phyloP scores from a whole-genome alignment of 2,888 invertebrate genomes.

The Ichneumoninae sp. region DNA sequence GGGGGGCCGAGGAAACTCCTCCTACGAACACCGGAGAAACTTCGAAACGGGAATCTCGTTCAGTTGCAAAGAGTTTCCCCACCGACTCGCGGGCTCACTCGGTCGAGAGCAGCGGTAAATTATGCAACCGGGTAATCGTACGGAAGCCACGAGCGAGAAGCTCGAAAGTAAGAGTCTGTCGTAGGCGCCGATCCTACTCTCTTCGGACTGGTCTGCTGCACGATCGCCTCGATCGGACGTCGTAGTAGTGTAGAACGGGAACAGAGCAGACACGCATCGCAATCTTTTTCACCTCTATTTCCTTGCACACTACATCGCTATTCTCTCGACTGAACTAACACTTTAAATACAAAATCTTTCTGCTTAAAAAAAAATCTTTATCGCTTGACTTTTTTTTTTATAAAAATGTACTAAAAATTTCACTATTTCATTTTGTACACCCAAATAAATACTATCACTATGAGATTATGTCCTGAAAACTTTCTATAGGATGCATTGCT shows the following conservation, averaged over 20 bases:
- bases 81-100: constrained; percentile 31
- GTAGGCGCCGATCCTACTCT: constrained; percentile 68
- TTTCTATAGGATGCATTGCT: no score
- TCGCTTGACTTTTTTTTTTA: no score
- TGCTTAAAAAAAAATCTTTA: no score
- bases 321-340: constrained; percentile 10
- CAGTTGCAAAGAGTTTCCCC: constrained; percentile 16
- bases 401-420: no score
- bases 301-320: constrained; percentile 25
- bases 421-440: no score
- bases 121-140: constrained; percentile 62
- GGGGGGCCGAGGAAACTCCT: constrained; percentile 21
- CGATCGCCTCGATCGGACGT: constrained; percentile 34
- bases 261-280: constrained; percentile 60
- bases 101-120: constrained; percentile 58
- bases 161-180: constrained; percentile 80
- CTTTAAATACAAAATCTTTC: neutral
- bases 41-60: constrained; percentile 28
- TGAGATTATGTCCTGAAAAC: no score
- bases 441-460: no score
- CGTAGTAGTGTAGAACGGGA: constrained; percentile 43
- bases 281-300: constrained; percentile 42
- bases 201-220: constrained; percentile 41
- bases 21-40: constrained; percentile 48
- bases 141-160: constrained; percentile 65